phyloP scores from a whole-genome alignment of 2,113 vertebrate species.

The Phalacrocorax pelagicus region DNA sequence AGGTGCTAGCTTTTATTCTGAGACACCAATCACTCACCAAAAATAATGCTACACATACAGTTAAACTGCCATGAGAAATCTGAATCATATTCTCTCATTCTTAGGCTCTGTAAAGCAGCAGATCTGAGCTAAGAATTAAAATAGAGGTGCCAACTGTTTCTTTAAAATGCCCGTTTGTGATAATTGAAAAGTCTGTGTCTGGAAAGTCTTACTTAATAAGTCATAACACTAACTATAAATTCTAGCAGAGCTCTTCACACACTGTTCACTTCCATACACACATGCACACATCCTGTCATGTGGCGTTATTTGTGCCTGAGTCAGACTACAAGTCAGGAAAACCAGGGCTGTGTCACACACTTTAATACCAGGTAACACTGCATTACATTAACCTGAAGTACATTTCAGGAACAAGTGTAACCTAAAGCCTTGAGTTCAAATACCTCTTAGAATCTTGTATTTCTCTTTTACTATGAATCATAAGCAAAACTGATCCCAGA shows the following conservation, averaged over 20 bases:
- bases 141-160: background rate
- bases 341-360: background rate
- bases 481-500: background rate
- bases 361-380: background rate
- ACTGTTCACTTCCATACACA: background rate
- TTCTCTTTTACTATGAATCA: background rate
- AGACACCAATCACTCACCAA: background rate
- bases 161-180: background rate
- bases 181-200: background rate
- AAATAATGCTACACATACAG: rapidly evolving
- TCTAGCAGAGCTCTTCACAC: background rate
- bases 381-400: background rate
- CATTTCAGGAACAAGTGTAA: background rate
- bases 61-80: background rate
- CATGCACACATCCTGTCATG: rapidly evolving
- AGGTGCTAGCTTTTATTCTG: background rate
- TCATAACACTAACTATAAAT: background rate
- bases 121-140: background rate
- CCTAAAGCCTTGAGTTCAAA: background rate
- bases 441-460: background rate
- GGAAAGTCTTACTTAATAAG: background rate
- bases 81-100: background rate
- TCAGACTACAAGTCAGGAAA: background rate
- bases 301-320: background rate
- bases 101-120: background rate